Conservation (phyloP, 2,113 vertebrate genomes). For the Isichthys henryi region DNA sequence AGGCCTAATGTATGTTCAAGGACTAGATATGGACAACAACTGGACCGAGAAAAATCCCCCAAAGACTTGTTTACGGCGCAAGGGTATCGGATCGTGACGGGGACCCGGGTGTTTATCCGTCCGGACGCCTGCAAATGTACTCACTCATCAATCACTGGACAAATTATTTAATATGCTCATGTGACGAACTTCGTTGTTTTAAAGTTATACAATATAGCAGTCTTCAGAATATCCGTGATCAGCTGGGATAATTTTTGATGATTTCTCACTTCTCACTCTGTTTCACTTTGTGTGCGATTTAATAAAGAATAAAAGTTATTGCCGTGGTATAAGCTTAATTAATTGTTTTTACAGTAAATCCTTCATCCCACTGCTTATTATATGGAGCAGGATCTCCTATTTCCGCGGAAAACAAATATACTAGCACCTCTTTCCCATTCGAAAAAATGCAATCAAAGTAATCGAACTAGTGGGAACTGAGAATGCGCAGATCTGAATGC, state of each 20-base stretch:
- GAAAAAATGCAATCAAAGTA: neutral
- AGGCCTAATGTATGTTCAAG: slow-evolving; percentile 30
- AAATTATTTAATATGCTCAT: neutral
- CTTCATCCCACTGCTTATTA: neutral
- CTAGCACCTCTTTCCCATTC: neutral
- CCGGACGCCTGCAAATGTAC: neutral
- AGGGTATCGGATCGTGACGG: neutral
- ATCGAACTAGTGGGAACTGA: neutral
- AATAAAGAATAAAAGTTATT: neutral
- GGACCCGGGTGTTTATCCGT: neutral
- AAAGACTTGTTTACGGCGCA: neutral
- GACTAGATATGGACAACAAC: neutral
- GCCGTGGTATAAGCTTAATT: neutral
- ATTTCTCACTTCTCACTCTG: neutral
- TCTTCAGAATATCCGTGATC: neutral
- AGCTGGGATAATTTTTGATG: neutral
- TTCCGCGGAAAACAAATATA: neutral
- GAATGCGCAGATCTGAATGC: neutral
- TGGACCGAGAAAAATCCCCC: neutral
- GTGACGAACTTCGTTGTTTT: neutral
- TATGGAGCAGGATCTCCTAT: neutral
- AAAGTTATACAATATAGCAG: neutral
- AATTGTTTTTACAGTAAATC: neutral
- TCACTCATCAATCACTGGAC: neutral
- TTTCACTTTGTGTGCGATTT: neutral